phyloP scores from a whole-genome alignment of 2,888 invertebrate species.

The Lasiommata megera region DNA sequence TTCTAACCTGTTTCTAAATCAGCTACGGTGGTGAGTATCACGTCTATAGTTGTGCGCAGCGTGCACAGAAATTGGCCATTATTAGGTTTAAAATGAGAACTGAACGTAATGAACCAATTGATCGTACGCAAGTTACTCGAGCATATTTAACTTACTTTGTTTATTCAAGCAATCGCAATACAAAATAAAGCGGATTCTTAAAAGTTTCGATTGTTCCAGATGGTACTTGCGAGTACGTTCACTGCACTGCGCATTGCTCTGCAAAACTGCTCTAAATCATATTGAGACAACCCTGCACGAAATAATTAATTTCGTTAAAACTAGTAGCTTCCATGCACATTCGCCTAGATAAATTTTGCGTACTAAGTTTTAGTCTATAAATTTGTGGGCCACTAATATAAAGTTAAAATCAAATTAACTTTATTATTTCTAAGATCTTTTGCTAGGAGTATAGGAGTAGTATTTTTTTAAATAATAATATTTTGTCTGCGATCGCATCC shows the following conservation, averaged over 20 bases:
- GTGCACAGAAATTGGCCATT: no score
- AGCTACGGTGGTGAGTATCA: no score
- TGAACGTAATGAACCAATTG: no score
- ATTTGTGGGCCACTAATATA: not conserved
- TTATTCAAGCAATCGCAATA: not conserved
- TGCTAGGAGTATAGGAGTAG: no score
- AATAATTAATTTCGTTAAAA: constrained; percentile 29
- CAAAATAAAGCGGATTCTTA: not conserved
- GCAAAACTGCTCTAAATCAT: constrained; percentile 29
- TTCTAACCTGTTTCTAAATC: no score
- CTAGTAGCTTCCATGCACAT: constrained; percentile 1
- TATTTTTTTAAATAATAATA: no score
- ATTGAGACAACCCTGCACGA: constrained; percentile 27
- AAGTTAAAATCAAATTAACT: no score
- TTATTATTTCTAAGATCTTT: no score
- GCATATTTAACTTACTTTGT: not conserved
- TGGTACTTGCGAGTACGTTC: constrained; percentile 17
- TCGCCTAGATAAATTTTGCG: not conserved
- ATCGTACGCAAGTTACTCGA: no score
- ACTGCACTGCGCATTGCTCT: constrained; percentile 17
- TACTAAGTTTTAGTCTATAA: not conserved
- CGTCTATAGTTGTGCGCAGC: no score
- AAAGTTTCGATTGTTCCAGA: constrained; percentile 25
- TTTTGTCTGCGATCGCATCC: no score
- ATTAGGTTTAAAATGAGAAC: no score